Evolutionary conservation across 2,797 vertebrate genomes (phyloP).

Genomic region (Crocodylus rhombifer): DNA sequence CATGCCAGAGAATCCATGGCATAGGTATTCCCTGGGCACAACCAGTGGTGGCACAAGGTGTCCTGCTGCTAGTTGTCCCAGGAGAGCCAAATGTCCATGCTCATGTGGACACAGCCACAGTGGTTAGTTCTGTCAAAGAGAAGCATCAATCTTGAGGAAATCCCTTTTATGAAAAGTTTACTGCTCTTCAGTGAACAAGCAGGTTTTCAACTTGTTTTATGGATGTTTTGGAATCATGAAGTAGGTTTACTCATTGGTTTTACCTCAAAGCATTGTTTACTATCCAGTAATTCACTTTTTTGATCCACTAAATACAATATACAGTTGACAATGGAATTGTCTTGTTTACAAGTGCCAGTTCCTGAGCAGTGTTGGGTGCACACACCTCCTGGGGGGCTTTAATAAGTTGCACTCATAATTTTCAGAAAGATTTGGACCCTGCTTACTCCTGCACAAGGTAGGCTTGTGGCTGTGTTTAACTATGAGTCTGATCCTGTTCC

Average conservation of each 20-base stretch:
- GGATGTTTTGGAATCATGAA: not conserved
- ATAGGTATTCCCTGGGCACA: no score
- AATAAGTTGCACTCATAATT: not conserved
- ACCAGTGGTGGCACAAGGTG: no score
- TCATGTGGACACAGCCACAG: no score
- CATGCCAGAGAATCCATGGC: no score
- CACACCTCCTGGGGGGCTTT: not conserved
- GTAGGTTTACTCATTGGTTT: not conserved
- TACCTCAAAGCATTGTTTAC: not conserved
- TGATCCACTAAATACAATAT: not conserved
- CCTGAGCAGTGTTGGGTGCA: not conserved
- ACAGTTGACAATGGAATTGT: not conserved
- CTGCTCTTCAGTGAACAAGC: not conserved
- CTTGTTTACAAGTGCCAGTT: not conserved
- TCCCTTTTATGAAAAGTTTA: not conserved
- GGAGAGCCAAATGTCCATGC: no score
- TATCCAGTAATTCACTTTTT: not conserved
- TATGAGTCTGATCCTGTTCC: not conserved
- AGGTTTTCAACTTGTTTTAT: not conserved
- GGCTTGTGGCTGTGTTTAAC: accelerated
- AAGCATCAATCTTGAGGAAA: not conserved
- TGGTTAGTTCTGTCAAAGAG: not conserved
- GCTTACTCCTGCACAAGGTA: not conserved
- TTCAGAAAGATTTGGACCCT: not conserved
- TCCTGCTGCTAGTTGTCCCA: no score